Percentiles rank a stretch among this genome's conserved stretches.
These are phyloP conservation scores for Patella ulyssiponensis DNA, from an alignment of 2,888 invertebrate genomes.

Conservation along the genomic window DNA sequence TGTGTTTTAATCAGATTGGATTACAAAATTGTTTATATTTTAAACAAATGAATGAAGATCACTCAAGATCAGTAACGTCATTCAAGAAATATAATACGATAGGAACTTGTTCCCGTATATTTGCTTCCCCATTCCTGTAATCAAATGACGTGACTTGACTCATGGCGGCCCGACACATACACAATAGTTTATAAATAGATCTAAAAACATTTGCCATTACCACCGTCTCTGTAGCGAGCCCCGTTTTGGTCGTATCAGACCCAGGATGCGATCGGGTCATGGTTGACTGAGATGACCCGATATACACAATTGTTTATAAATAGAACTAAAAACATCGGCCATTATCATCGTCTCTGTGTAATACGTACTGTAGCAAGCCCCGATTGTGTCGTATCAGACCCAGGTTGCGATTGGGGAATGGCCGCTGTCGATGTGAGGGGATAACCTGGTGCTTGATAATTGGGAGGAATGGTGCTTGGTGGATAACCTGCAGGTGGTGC, in stretches of 20 bases:
- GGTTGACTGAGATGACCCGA: too few relatives aligned
- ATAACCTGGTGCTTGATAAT: conserved; percentile 31
- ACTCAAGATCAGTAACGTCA: too few relatives aligned
- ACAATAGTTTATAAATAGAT: not conserved
- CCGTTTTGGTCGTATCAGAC: conserved; percentile 28
- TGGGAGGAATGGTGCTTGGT: conserved; percentile 27
- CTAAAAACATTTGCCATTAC: not conserved
- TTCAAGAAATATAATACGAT: too few relatives aligned
- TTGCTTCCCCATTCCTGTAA: too few relatives aligned
- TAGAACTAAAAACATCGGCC: not conserved
- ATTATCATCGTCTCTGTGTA: conserved; percentile 36
- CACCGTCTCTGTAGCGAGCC: conserved; percentile 45
- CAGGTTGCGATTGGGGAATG: conserved; percentile 25
- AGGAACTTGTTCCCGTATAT: too few relatives aligned
- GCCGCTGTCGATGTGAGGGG: conserved; percentile 32
- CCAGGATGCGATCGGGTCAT: conserved; percentile 22
- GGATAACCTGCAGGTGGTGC: conserved; percentile 23
- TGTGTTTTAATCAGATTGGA: too few relatives aligned
- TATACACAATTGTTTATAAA: not conserved
- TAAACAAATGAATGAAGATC: too few relatives aligned
- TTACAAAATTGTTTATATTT: too few relatives aligned
- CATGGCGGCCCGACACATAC: not conserved
- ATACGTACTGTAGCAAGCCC: conserved; percentile 46
- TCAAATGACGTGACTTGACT: too few relatives aligned
- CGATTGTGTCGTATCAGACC: conserved; percentile 31